Evolutionary conservation across 2,113 vertebrate genomes (phyloP).

Genomic region (Microcebus jonahi): DNA sequence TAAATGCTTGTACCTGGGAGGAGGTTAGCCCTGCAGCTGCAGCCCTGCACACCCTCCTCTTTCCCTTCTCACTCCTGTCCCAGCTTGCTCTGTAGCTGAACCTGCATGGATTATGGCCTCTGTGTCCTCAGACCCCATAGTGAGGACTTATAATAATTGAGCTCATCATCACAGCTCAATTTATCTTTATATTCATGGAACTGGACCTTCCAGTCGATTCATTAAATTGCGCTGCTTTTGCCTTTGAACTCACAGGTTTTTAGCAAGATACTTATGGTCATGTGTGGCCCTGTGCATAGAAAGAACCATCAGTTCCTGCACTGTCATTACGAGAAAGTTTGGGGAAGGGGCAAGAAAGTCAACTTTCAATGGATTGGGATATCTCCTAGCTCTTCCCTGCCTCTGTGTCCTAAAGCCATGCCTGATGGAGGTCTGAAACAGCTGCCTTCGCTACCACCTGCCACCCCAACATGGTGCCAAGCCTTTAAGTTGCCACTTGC

Average conservation of each 20-base stretch:
- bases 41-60: neutral
- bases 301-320: neutral
- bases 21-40: accelerated
- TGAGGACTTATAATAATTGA: accelerated
- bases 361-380: neutral
- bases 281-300: neutral
- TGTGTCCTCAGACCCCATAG: neutral
- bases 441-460: neutral
- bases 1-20: neutral
- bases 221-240: neutral
- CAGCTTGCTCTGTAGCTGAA: neutral
- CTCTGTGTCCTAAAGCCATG: neutral
- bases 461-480: neutral
- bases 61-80: neutral
- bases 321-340: neutral
- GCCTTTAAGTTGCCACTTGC: conserved; percentile 31
- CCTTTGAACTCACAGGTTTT: neutral
- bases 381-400: neutral
- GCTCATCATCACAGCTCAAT: neutral
- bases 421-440: neutral
- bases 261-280: neutral
- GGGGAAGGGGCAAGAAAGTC: neutral
- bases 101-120: accelerated
- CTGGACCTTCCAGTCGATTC: neutral
- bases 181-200: neutral